Base-by-base conservation (phyloP, 2,888 invertebrate genomes). In the Oscheius sp. region DNA sequence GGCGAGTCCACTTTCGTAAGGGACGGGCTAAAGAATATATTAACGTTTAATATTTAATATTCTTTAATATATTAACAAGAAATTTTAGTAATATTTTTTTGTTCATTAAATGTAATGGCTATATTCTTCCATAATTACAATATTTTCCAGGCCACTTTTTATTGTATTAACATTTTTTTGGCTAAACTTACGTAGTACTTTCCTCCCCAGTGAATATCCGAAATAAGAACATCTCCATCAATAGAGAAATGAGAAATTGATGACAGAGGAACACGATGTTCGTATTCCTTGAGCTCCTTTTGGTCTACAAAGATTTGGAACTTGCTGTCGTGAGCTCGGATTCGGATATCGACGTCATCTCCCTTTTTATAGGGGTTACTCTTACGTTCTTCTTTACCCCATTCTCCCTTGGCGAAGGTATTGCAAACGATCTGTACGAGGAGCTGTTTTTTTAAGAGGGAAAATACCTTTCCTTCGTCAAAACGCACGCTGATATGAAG, bases 311-410 rank as follows among this genome's bases (percentile, higher is more conserved):
- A 82, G 73, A 84, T 80, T 63, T 81, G 79, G 80, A 84, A 86
- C 54, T 78, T 75, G 75, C 71, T 72, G 76, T 85, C 85, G 69
- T 86, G 85, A 49, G 85, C 85, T 41, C 85, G 80, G 63, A 85
- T 77, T 65, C 85, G 78, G 69, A 85, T 75, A 73, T 85, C 85
- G 75, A 85, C 74, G 64, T 80, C 80, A 45, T 85, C 85, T 41
- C 85, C 85, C 74, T 79, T 73, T 71, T 85, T 84, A 77, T 76
- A 82, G 30, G 85, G 85, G 71, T 84, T 84, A 68, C 78, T 77
- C 78, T 85, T 85, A 67, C 85, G 77, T 77, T 85, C 84, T 74
- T 85, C 85, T 70, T 86, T 86, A 66, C 84, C 85, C 85, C 85
- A 85, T 67, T 85, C 84, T 41, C 84, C 85, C 73, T 85, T 85